Evolutionary conservation across 2,797 vertebrate species (phyloP).

Genomic region (Crenichthys baileyi): DNA sequence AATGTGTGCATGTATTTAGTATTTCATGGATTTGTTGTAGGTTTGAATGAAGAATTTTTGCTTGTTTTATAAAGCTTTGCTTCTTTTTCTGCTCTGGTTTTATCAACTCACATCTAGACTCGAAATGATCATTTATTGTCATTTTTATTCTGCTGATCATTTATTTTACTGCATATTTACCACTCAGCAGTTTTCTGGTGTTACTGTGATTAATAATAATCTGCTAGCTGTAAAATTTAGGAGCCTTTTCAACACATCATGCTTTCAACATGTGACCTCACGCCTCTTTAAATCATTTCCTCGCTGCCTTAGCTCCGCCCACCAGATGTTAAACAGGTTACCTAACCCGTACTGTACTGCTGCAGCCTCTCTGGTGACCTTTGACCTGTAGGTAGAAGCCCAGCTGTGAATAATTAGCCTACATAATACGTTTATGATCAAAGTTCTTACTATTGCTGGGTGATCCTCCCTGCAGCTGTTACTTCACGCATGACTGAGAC

Average conservation of each 20-base stretch:
- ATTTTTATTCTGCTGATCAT: background rate
- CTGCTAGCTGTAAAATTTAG: background rate
- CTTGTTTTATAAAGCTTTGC: too few relatives aligned
- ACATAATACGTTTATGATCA: background rate
- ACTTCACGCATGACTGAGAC: background rate
- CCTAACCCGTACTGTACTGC: background rate
- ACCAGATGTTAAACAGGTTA: background rate
- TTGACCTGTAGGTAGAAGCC: conserved; percentile 8
- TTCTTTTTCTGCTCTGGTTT: too few relatives aligned
- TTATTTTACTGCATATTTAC: background rate
- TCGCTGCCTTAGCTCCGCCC: too few relatives aligned
- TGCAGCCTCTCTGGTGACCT: background rate
- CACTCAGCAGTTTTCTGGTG: too few relatives aligned
- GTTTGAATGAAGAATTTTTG: too few relatives aligned
- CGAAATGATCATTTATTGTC: background rate
- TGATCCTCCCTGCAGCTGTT: background rate
- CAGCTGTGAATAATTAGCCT: conserved; percentile 41
- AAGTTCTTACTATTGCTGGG: background rate
- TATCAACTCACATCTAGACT: too few relatives aligned
- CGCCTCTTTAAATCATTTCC: background rate
- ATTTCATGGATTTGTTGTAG: too few relatives aligned
- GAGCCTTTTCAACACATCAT: background rate
- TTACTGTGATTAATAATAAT: background rate
- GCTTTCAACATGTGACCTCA: background rate
- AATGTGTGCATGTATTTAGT: too few relatives aligned